Conservation (phyloP, 2,888 invertebrate genomes). For the Hypercompe scribonia region DNA sequence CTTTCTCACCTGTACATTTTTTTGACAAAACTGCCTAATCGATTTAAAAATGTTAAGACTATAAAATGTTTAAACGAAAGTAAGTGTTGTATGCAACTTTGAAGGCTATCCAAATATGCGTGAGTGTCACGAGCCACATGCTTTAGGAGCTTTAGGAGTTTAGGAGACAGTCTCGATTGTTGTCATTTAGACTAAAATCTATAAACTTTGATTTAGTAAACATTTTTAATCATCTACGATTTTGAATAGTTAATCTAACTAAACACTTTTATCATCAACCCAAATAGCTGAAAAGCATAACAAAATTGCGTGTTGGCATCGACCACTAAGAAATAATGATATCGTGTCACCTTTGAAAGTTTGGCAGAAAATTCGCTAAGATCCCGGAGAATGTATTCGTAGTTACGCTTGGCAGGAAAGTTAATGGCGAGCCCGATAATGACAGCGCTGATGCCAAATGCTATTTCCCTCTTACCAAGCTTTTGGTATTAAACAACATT, state of each 20-base stretch:
- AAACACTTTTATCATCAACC: conserved; percentile 10
- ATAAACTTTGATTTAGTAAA: neutral
- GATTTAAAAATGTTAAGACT: no score
- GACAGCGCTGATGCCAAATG: conserved; percentile 2
- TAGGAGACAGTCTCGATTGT: no score
- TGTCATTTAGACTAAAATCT: no score
- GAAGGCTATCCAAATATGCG: no score
- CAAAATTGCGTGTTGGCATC: conserved; percentile 8
- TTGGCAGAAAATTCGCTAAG: conserved; percentile 4
- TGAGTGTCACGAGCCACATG: no score
- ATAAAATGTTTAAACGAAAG: no score
- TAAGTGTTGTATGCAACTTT: no score
- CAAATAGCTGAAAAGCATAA: neutral
- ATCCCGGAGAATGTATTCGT: neutral
- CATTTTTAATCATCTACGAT: neutral
- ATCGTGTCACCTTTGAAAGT: conserved; percentile 3
- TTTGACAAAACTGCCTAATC: no score
- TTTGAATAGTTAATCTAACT: neutral
- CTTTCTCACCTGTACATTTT: no score
- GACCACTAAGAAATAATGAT: neutral
- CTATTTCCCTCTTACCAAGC: neutral
- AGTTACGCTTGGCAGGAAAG: neutral
- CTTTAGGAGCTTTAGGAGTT: no score
- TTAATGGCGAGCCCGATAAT: conserved; percentile 2
- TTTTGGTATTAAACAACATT: neutral